A percentile compares a stretch with the other conserved stretches of the same genome.
These are phyloP conservation scores for Drosophila mulleri DNA, from an alignment of 2,888 invertebrate genomes.

Conservation along the genomic window DNA sequence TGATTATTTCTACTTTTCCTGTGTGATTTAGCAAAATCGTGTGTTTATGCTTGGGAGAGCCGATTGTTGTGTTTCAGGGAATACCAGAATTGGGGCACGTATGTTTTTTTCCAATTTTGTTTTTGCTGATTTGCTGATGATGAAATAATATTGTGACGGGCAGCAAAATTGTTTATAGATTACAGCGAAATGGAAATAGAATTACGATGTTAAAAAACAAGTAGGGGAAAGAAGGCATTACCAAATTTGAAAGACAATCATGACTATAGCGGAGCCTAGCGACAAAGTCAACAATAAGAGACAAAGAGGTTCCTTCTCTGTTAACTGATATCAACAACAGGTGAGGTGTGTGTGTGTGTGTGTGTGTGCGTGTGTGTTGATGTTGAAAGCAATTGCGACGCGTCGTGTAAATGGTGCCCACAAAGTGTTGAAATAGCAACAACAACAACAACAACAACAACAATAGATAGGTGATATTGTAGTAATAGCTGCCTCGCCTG, in stretches of 20 bases:
- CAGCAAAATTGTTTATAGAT: constrained; percentile 23
- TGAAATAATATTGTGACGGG: constrained; percentile 19
- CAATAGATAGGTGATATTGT: constrained; percentile 37
- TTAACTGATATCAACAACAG: constrained; percentile 43
- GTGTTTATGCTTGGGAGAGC: background rate
- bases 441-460: constrained; percentile 12
- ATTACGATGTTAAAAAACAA: constrained; percentile 32
- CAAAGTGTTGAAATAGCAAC: constrained; percentile 53
- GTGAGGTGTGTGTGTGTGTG: constrained; percentile 12
- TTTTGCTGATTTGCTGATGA: constrained; percentile 12
- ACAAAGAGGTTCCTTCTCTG: constrained; percentile 58
- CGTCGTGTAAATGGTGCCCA: constrained; percentile 35
- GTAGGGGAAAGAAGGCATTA: constrained; percentile 27
- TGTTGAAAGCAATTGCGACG: constrained; percentile 58
- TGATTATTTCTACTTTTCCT: constrained; percentile 1
- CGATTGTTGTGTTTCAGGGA: background rate
- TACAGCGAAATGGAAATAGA: constrained; percentile 37
- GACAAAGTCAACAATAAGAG: constrained; percentile 53
- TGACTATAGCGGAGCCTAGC: constrained; percentile 12
- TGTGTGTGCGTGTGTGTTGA: constrained; percentile 25
- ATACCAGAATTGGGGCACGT: background rate
- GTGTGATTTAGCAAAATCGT: background rate
- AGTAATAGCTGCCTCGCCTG: constrained; percentile 41
- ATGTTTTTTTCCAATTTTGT: background rate
- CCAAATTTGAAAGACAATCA: constrained; percentile 49